phyloP scores from a whole-genome alignment of 1,140 invertebrate species.

The Tenebrio molitor region DNA sequence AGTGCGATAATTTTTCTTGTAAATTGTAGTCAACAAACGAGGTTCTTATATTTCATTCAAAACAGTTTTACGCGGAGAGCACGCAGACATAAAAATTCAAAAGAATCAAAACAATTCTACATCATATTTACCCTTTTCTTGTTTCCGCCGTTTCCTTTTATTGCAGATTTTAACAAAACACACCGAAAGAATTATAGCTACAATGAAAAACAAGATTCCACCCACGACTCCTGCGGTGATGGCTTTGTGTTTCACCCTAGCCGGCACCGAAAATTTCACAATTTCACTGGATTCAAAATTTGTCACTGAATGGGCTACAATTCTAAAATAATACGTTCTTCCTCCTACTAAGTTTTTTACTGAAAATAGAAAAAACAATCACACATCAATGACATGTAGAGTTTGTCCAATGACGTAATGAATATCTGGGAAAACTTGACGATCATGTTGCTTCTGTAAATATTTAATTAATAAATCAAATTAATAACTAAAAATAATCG shows the following conservation, averaged over 20 bases:
- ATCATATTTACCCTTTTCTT: slow-evolving; percentile 91
- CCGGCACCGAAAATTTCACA: slow-evolving; percentile 88
- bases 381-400: background rate
- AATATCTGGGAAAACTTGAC: too few relatives aligned
- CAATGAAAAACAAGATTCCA: slow-evolving; percentile 95
- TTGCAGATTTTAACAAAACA: slow-evolving; percentile 98
- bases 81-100: background rate
- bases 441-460: too few relatives aligned
- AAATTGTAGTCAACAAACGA: too few relatives aligned
- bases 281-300: slow-evolving; percentile 88
- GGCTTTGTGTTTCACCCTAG: slow-evolving; percentile 91
- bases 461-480: too few relatives aligned
- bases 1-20: too few relatives aligned
- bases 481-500: too few relatives aligned
- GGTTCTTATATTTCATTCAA: too few relatives aligned
- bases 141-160: slow-evolving; percentile 94
- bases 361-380: slow-evolving; percentile 67
- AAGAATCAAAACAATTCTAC: background rate
- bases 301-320: slow-evolving; percentile 86
- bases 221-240: slow-evolving; percentile 94
- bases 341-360: slow-evolving; percentile 93
- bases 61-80: too few relatives aligned
- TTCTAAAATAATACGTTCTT: slow-evolving; percentile 90
- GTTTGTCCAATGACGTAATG: too few relatives aligned
- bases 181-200: slow-evolving; percentile 94